These are phyloP conservation scores for Hylaeus anthracinus DNA, from an alignment of 1,140 invertebrate species.

Conservation along the genomic window DNA sequence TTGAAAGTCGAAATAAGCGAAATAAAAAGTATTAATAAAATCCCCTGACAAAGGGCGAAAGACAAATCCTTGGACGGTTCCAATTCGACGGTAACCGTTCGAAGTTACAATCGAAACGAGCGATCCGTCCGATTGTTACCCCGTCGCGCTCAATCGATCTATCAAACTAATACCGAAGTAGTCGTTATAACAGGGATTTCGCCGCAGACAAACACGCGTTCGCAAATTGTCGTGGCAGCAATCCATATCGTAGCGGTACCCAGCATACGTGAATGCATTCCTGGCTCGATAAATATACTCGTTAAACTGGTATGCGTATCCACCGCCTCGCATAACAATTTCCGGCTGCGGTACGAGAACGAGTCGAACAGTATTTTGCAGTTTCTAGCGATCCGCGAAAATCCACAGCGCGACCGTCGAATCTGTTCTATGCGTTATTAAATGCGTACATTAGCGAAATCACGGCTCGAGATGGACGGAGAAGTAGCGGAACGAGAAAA, in stretches of 20 bases:
- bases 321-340: constrained; percentile 22
- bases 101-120: too few relatives aligned
- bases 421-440: background rate
- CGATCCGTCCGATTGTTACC: background rate
- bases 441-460: constrained; percentile 2
- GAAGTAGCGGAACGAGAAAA: background rate
- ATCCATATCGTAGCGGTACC: constrained; percentile 8
- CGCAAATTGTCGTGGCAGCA: background rate
- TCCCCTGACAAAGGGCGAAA: too few relatives aligned
- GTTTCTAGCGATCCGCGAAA: constrained; percentile 2
- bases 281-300: constrained; percentile 18
- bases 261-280: constrained; percentile 14
- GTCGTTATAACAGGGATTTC: background rate
- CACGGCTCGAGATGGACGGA: too few relatives aligned
- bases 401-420: background rate
- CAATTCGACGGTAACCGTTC: too few relatives aligned
- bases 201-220: background rate
- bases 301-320: constrained; percentile 19
- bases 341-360: constrained; percentile 15
- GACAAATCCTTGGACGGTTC: too few relatives aligned
- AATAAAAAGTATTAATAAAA: too few relatives aligned
- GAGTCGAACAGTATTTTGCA: constrained; percentile 9
- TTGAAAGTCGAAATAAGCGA: too few relatives aligned
- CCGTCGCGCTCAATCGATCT: background rate
- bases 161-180: background rate